Evolutionary conservation across 2,888 invertebrate species (phyloP), one percentile per base, ranked within the genome.

Genomic region (Buathra laborator): DNA sequence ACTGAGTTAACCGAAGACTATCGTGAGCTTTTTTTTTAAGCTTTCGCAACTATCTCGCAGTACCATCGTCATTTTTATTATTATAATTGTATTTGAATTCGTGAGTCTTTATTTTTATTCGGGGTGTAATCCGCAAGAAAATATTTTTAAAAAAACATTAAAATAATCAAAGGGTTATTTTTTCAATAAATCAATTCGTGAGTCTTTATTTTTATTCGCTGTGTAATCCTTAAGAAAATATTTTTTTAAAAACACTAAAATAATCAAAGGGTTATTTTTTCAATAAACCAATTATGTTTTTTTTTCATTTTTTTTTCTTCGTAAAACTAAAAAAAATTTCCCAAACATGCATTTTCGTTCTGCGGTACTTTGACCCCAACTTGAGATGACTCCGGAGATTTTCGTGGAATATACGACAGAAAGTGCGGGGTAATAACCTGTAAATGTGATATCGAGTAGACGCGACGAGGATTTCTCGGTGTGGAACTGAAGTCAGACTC

Each of bases 401-500:
- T 29, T 59, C 19, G 9, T 37, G 59, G 44, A 62, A 46, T 44
- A 37, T 37, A 37, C 37, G 37, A 37, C 37, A 37, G 32, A 12
- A 44, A 53, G 51, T 16, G 12, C 32, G 51, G 72, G 37, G 72
- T 72, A 80, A 80, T 80, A 80, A 80, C 32, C 37, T 51, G 71
- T 80, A 16, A 80, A 72, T 71, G 71, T 62, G 64, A 72, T 80
- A 72, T 80, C 67, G 64, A 71, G 19, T 37, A 32, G n/a, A 10
- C 24, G 12, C 48, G 51, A 74, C 37, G 37, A 37, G 37, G 59
- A 16, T 24, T 29, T 68, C 12, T 46, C 44, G n/a, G 51, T 5
- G 51, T 51, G 51, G 4, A 16, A 51, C 51, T 37, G n/a, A 51
- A 51, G 51, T 51, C 16, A 16, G 51, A 10, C 12, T n/a, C 51